These are phyloP conservation scores for Mionectes olivaceus DNA, from an alignment of 2,797 vertebrate species.

Conservation along the genomic window DNA sequence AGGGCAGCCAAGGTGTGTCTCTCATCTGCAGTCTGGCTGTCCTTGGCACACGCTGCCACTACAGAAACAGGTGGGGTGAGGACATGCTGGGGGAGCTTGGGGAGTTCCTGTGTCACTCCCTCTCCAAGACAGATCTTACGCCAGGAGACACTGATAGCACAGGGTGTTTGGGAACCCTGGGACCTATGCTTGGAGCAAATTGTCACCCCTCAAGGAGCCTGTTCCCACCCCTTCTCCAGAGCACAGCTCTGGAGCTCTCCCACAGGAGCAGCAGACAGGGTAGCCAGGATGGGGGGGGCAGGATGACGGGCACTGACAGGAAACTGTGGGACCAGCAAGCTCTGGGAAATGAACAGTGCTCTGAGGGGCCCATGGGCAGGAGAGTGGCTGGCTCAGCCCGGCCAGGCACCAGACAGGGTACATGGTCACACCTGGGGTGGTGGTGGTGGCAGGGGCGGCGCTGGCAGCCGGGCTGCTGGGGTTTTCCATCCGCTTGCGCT, in stretches of 20 bases:
- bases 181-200: neutral
- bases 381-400: accelerated
- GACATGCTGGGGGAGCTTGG: neutral
- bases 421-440: neutral
- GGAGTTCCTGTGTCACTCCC: neutral
- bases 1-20: constrained; percentile 29
- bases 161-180: neutral
- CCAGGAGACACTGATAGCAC: neutral
- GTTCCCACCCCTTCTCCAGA: neutral
- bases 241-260: neutral
- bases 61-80: neutral
- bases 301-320: neutral
- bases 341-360: neutral
- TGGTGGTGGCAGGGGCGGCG: neutral
- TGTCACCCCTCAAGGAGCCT: accelerated
- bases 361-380: neutral
- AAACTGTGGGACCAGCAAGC: neutral
- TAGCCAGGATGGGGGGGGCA: neutral
- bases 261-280: neutral
- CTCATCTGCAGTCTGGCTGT: constrained; percentile 76
- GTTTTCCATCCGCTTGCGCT: neutral
- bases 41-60: constrained; percentile 67
- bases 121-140: neutral
- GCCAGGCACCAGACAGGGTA: neutral
- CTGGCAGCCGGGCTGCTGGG: neutral